Base-by-base conservation (phyloP, 1,140 invertebrate genomes). In the Bradysia coprophila region DNA sequence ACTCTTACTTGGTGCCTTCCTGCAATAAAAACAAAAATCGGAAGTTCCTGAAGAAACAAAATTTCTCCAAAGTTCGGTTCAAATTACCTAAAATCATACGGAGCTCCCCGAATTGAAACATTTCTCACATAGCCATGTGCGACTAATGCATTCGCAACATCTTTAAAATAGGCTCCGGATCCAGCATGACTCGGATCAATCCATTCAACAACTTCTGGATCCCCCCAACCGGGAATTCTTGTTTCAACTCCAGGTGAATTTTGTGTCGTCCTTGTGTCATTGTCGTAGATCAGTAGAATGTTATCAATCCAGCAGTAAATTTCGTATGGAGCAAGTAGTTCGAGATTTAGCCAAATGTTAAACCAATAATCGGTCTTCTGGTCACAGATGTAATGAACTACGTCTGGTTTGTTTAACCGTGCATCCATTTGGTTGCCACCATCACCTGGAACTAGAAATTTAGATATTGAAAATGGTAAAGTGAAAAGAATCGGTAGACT, bases 41-140 rank as follows among this genome's bases (percentile, higher is more conserved):
- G n/a, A n/a, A n/a, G n/a, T n/a, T n/a, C n/a, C n/a, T n/a, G n/a
- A n/a, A n/a, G n/a, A n/a, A n/a, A n/a, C n/a, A n/a, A n/a, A n/a
- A n/a, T n/a, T n/a, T n/a, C n/a, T n/a, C n/a, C n/a, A n/a, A n/a
- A n/a, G n/a, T n/a, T n/a, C n/a, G n/a, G n/a, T n/a, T n/a, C n/a
- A n/a, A n/a, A n/a, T n/a, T n/a, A n/a, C n/a, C 95, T 72, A 60
- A 98, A 99, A 65, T 98, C 95, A 66, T 92, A 98, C 2, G 95
- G 94, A 36, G 93, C 93, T 46, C 91, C 95, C 48, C 78, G 69
- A 11, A 98, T 62, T 41, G 84, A 81, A 1, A 76, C 52, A 56
- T 84, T 85, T 46, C 92, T 71, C 11, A 68, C 63, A 60, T 97
- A 96, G 32, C 90, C 90, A 43, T 81, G 57, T 19, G 70, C 60